A percentile compares a stretch with the other conserved stretches of the same genome.
phyloP scores from a whole-genome alignment of 1,140 invertebrate genomes.

The Diorhabda sublineata region DNA sequence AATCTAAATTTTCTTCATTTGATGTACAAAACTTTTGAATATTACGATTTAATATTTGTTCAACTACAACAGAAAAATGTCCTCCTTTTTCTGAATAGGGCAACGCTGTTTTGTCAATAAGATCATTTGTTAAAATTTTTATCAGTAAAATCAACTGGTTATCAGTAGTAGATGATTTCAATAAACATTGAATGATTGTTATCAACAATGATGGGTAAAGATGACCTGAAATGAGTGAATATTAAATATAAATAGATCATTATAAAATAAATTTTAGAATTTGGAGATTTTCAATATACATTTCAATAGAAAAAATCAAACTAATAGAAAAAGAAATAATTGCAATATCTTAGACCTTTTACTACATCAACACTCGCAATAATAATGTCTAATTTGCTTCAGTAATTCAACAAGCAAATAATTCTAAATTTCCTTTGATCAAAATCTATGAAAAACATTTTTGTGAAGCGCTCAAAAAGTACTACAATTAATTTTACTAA shows the following conservation, averaged over 20 bases:
- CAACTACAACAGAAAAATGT: slow-evolving; percentile 52
- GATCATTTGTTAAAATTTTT: slow-evolving; percentile 48
- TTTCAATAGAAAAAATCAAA: too few species aligned
- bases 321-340: too few species aligned
- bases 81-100: slow-evolving; percentile 47
- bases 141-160: slow-evolving; percentile 53
- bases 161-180: slow-evolving; percentile 52
- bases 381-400: too few species aligned
- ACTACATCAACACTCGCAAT: too few species aligned
- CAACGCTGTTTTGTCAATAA: slow-evolving; percentile 39
- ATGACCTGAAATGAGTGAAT: slow-evolving; percentile 45
- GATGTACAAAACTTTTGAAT: slow-evolving; percentile 32
- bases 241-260: too few species aligned
- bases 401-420: too few species aligned
- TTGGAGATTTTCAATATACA: too few species aligned
- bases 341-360: too few species aligned
- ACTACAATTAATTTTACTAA: slow-evolving; percentile 10
- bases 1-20: slow-evolving; percentile 30
- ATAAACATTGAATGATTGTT: slow-evolving; percentile 51
- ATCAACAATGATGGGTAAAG: slow-evolving; percentile 54
- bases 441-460: too few species aligned
- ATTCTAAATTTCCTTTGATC: too few species aligned
- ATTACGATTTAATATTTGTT: slow-evolving; percentile 45
- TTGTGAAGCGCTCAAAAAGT: too few species aligned
- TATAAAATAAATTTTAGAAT: too few species aligned